Base-by-base conservation (phyloP, 2,888 invertebrate species). In the Diaprepes abbreviatus region DNA sequence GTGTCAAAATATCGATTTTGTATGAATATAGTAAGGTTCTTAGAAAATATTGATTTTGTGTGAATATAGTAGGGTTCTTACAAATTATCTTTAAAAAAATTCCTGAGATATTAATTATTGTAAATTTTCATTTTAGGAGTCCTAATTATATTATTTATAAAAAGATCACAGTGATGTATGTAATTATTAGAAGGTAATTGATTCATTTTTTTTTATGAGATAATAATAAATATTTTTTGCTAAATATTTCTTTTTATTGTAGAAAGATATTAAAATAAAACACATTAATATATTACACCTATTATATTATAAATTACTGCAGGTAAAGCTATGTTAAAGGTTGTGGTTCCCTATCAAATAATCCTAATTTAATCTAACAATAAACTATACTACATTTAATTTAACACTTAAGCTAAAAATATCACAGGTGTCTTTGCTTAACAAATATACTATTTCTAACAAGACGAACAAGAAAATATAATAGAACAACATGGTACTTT, bases 141-240 rank as follows among this genome's bases (percentile, higher is more conserved):
- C n/a, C 35, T 35, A n/a, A n/a, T 4, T 35, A n/a, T 12, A n/a
- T 45, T 24, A 24, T 45, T 45, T 45, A 45, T 45, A 24, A 14
- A 38, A 38, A 19, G 17, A 5, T 45, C 12, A 35, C 35, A 24
- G 24, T 45, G 45, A 45, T 12, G 12, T 45, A 24, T 21, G 19
- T 43, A n/a, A 4, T 16, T n/a, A 12, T 45, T 45, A 24, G 12
- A 45, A 24, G 9, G 19, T 68, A 58, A 3, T 17, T 1, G 16
- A 6, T 59, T 52, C 17, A n/a, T n/a, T 35, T 58, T 62, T 68
- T 48, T 63, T 36, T 68, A 63, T 16, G 54, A 31, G 31, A 52
- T 48, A 58, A 40, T 31, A 68, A 57, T 62, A 68, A 68, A 68
- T 68, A 68, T 68, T 63, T 67, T 68, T 68, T 57, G 55, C 45